Evolutionary conservation across 2,888 invertebrate genomes (phyloP).

Genomic region (Lathronympha strigana): DNA sequence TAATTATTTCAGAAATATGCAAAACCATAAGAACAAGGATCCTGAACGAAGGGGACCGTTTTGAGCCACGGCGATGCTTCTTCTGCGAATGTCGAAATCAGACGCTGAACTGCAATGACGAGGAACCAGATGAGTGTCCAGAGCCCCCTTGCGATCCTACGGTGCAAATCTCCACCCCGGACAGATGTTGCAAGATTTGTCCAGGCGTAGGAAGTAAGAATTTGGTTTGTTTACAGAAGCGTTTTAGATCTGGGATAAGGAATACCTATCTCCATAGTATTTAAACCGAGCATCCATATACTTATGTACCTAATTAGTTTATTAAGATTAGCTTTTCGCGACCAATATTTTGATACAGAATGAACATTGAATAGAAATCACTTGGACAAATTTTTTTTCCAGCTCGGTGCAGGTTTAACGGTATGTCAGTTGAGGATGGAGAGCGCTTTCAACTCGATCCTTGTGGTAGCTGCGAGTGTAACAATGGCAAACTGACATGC

Average conservation of each 20-base stretch:
- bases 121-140: conserved; percentile 8
- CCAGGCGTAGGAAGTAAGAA: conserved; percentile 23
- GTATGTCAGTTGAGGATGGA: conserved; percentile 25
- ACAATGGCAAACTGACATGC: conserved; percentile 2
- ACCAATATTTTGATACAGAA: too few species aligned
- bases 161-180: conserved; percentile 2
- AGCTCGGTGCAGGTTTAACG: conserved; percentile 28
- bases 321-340: too few species aligned
- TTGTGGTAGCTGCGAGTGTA: conserved; percentile 19
- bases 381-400: background rate
- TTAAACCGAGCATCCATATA: too few species aligned
- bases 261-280: too few species aligned
- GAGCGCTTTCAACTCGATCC: conserved; percentile 20
- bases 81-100: conserved; percentile 15
- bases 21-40: conserved; percentile 6
- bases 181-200: conserved; percentile 27
- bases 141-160: conserved; percentile 5
- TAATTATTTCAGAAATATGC: conserved; percentile 12
- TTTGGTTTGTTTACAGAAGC: background rate
- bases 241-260: too few species aligned
- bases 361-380: too few species aligned
- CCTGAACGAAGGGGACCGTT: conserved; percentile 16
- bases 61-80: conserved; percentile 11
- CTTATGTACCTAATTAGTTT: too few species aligned
- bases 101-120: background rate